Percentiles rank a stretch among this genome's conserved stretches.
phyloP scores from a whole-genome alignment of 2,113 vertebrate species.

The Malaclemys terrapin region DNA sequence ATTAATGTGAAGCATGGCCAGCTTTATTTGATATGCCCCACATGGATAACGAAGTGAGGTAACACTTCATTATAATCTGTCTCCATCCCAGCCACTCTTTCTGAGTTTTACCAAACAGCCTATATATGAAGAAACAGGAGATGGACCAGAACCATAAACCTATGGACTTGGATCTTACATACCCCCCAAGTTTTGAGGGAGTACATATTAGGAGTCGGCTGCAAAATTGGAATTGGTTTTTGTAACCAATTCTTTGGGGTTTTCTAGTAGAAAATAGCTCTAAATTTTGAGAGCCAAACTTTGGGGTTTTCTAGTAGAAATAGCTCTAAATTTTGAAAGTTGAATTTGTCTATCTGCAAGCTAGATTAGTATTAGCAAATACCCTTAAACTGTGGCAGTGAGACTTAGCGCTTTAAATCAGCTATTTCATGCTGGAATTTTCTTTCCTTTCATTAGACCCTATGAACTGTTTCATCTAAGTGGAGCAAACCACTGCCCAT shows the following conservation, averaged over 20 bases:
- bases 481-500: slow-evolving; percentile 61
- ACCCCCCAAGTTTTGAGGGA: neutral
- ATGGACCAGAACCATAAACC: neutral
- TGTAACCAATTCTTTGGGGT: slow-evolving; percentile 27
- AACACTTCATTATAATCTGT: neutral
- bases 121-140: neutral
- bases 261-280: neutral
- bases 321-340: neutral
- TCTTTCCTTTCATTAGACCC: slow-evolving; percentile 59
- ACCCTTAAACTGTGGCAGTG: slow-evolving; percentile 19
- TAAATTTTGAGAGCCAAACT: neutral
- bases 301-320: neutral
- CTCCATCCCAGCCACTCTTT: neutral
- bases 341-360: slow-evolving; percentile 1
- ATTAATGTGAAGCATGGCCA: neutral
- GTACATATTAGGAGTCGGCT: neutral
- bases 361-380: neutral
- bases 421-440: slow-evolving; percentile 59
- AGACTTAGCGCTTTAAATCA: slow-evolving; percentile 55
- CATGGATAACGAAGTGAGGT: neutral
- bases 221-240: neutral
- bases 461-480: slow-evolving; percentile 65
- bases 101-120: neutral
- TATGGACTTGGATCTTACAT: neutral
- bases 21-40: neutral